Percentiles rank a stretch among this genome's conserved stretches.
phyloP scores from a whole-genome alignment of 2,888 invertebrate genomes.

The Hanleya hanleyi region DNA sequence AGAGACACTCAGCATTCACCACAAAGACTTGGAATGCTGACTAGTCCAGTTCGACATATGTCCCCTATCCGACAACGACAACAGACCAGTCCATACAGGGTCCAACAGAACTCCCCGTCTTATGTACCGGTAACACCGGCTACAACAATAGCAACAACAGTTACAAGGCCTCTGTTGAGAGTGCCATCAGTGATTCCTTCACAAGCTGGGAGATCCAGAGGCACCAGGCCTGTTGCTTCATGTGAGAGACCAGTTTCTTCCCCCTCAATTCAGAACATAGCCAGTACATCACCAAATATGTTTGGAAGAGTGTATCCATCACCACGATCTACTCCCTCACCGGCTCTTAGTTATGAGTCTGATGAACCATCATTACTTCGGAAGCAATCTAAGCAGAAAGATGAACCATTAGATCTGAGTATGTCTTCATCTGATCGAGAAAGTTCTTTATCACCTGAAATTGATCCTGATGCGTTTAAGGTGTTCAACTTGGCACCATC shows the following conservation, averaged over 20 bases:
- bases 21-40: not conserved
- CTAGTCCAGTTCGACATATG: not conserved
- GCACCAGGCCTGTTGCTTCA: not conserved
- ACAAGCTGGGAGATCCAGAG: not conserved
- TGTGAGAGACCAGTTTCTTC: not conserved
- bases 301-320: too few species aligned
- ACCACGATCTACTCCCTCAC: not conserved
- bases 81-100: not conserved
- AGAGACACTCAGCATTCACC: not conserved
- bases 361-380: not conserved
- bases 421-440: not conserved
- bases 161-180: not conserved
- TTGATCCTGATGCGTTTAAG: not conserved
- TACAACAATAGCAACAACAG: not conserved
- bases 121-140: not conserved
- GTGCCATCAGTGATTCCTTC: not conserved
- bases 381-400: not conserved
- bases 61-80: not conserved
- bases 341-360: not conserved
- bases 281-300: not conserved
- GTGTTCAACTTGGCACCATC: constrained; percentile 1
- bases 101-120: too few species aligned
- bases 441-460: not conserved
- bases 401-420: not conserved
- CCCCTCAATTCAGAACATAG: not conserved